Evolutionary conservation across 2,888 invertebrate genomes (phyloP).

Genomic region (Mystacides longicornis): DNA sequence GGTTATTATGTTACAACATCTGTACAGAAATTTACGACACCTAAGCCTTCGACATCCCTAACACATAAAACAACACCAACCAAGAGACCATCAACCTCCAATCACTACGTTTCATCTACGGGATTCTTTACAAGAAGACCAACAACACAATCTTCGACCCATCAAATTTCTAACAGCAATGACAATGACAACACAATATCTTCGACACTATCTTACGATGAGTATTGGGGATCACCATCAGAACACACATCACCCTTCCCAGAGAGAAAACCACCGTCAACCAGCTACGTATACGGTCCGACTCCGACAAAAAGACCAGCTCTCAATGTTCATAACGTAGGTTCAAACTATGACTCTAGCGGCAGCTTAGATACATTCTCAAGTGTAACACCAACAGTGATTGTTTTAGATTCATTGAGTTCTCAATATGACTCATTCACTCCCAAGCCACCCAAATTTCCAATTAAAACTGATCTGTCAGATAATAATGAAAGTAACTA

Average conservation of each 20-base stretch:
- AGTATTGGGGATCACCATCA: conserved; percentile 23
- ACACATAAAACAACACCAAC: conserved; percentile 35
- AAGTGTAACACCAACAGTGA: conserved; percentile 46
- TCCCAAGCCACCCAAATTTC: conserved; percentile 20
- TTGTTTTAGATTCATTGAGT: conserved; percentile 31
- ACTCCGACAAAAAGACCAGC: conserved; percentile 46
- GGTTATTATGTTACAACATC: conserved; percentile 28
- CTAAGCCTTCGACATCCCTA: conserved; percentile 44
- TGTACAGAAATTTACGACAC: conserved; percentile 29
- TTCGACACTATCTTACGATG: conserved; percentile 22
- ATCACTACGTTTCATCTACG: conserved; percentile 19
- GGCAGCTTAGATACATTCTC: conserved; percentile 37
- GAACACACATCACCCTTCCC: conserved; percentile 19
- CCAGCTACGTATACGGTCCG: conserved; percentile 38
- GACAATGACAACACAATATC: conserved; percentile 12
- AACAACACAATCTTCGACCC: conserved; percentile 14
- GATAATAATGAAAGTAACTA: conserved; percentile 28
- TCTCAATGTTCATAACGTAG: conserved; percentile 32
- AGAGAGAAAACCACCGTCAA: conserved; percentile 36
- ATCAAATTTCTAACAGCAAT: conserved; percentile 4
- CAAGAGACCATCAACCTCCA: conserved; percentile 24
- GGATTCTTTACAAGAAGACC: conserved; percentile 21
- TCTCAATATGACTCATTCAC: conserved; percentile 29
- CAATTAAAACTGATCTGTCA: conserved; percentile 9
- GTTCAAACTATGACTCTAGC: conserved; percentile 34